Evolutionary conservation across 1,140 invertebrate genomes (phyloP).

Genomic region (Bombus affinis): DNA sequence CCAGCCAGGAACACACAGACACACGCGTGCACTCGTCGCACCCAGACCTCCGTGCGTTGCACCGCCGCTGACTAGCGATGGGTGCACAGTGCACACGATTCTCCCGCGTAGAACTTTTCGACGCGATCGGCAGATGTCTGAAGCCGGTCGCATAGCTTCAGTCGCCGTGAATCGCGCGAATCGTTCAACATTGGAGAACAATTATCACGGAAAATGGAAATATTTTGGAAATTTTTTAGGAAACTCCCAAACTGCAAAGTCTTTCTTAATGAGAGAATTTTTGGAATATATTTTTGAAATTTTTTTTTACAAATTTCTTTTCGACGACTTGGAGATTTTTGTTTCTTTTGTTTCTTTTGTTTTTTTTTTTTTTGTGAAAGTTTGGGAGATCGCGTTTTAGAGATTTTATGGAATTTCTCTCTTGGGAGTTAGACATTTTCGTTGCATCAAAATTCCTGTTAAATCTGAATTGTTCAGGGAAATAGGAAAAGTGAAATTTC

Average conservation of each 20-base stretch:
- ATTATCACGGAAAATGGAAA: not conserved
- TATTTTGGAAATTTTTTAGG: not conserved
- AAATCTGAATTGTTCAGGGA: too few species aligned
- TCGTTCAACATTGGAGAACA: not conserved
- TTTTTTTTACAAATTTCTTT: not conserved
- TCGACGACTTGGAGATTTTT: not conserved
- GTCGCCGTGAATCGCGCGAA: not conserved
- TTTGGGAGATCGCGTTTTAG: too few species aligned
- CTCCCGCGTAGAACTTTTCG: slow-evolving; percentile 20
- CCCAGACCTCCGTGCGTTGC: slow-evolving; percentile 55
- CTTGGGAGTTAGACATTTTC: too few species aligned
- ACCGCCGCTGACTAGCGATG: slow-evolving; percentile 43
- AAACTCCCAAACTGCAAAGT: too few species aligned
- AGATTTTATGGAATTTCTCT: too few species aligned
- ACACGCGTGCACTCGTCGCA: slow-evolving; percentile 45
- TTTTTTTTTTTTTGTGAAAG: too few species aligned
- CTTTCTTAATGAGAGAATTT: not conserved
- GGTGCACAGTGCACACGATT: slow-evolving; percentile 17
- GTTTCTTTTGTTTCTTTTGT: too few species aligned
- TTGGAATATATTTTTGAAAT: not conserved
- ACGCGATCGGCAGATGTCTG: not conserved
- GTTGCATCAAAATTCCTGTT: too few species aligned
- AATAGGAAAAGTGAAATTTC: too few species aligned
- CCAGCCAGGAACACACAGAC: slow-evolving; percentile 20
- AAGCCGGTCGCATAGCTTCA: not conserved